Percentiles rank a stretch among this genome's conserved stretches.
Evolutionary conservation across 2,113 vertebrate species (phyloP).

Genomic region (Psettodes erumei): DNA sequence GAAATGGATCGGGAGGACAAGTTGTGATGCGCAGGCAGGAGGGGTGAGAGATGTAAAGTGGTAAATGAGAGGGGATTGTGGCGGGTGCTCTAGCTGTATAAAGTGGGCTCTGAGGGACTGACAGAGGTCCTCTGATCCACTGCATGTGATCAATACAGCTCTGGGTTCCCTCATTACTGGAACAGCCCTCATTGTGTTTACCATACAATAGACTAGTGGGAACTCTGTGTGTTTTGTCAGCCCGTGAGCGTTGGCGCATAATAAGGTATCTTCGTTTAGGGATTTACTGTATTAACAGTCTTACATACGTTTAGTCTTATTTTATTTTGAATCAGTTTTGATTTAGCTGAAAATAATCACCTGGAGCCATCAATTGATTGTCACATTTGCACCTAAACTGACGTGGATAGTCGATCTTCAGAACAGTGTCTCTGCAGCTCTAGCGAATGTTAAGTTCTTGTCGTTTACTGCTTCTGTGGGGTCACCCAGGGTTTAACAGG

Average conservation of each 20-base stretch:
- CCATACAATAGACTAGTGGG: conserved; percentile 54
- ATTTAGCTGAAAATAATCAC: too few relatives aligned
- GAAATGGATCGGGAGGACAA: conserved; percentile 47
- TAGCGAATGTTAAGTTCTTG: background rate
- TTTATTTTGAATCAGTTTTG: background rate
- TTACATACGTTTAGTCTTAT: background rate
- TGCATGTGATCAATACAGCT: conserved; percentile 76
- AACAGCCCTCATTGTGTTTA: conserved; percentile 70
- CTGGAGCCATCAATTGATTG: background rate
- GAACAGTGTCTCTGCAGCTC: background rate
- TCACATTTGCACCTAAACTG: background rate
- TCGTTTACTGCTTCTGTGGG: background rate
- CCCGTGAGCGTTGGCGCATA: conserved; percentile 24
- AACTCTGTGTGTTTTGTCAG: conserved; percentile 43
- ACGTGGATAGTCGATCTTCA: background rate
- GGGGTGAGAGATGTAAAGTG: conserved; percentile 36
- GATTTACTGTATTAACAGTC: too few relatives aligned
- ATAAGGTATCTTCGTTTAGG: conserved; percentile 15
- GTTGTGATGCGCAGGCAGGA: conserved; percentile 20
- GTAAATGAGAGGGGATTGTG: conserved; percentile 62
- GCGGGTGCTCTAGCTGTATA: conserved; percentile 53
- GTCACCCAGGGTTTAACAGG: background rate
- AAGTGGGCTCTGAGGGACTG: conserved; percentile 78
- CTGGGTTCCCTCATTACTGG: conserved; percentile 74
- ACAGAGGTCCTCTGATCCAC: conserved; percentile 75